phyloP scores from a whole-genome alignment of 1,140 invertebrate species.

The Papilio xuthus region DNA sequence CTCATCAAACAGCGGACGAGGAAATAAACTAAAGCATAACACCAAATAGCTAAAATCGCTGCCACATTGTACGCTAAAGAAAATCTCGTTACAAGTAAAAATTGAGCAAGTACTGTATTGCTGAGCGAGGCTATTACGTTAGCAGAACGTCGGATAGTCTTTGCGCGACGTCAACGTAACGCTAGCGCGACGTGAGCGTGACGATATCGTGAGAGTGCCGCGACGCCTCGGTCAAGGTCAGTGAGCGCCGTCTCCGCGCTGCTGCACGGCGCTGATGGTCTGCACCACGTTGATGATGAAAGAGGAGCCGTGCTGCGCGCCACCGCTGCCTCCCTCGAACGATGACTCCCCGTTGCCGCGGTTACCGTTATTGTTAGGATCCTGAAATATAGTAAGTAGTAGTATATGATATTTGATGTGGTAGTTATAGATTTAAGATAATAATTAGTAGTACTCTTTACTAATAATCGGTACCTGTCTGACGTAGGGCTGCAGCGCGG shows the following conservation, averaged over 20 bases:
- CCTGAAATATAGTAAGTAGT: slow-evolving; percentile 42
- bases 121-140: background rate
- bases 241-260: slow-evolving; percentile 44
- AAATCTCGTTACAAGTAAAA: slow-evolving; percentile 35
- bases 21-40: background rate
- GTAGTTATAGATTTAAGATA: background rate
- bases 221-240: slow-evolving; percentile 40
- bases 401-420: background rate
- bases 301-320: slow-evolving; percentile 41
- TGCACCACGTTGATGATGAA: slow-evolving; percentile 60
- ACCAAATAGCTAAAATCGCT: background rate
- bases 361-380: slow-evolving; percentile 57
- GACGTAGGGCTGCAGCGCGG: slow-evolving; percentile 28
- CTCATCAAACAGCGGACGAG: background rate
- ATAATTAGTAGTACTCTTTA: background rate
- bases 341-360: slow-evolving; percentile 38
- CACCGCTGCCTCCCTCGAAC: slow-evolving; percentile 35
- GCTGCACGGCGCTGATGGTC: slow-evolving; percentile 53
- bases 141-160: too few species aligned
- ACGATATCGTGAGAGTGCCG: background rate
- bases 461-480: slow-evolving; percentile 45
- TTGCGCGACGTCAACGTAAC: too few species aligned
- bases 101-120: slow-evolving; percentile 46
- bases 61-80: background rate
- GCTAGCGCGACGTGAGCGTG: too few species aligned